Evolutionary conservation across 1,140 invertebrate species (phyloP).

Genomic region (Pachyrhynchus sulphureomaculatus): DNA sequence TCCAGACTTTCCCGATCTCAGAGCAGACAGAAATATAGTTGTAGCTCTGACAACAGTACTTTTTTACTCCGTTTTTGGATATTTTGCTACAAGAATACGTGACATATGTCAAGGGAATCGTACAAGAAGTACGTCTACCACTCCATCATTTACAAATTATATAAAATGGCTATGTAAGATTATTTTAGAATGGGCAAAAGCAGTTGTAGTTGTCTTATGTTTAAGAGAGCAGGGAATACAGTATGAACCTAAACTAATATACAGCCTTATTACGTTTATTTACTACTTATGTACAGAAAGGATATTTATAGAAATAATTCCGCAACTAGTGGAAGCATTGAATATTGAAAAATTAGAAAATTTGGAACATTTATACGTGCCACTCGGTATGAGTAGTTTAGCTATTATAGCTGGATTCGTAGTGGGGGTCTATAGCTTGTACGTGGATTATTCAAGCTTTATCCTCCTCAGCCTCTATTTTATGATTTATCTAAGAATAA

Average conservation of each 20-base stretch:
- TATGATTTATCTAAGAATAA: slow-evolving; percentile 64
- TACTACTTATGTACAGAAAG: slow-evolving; percentile 61
- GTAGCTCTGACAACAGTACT: slow-evolving; percentile 72
- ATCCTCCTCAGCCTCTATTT: slow-evolving; percentile 60
- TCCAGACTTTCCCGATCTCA: slow-evolving; percentile 3
- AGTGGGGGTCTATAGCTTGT: slow-evolving; percentile 21
- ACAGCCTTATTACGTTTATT: slow-evolving; percentile 63
- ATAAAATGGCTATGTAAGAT: slow-evolving; percentile 75
- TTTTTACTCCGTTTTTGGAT: slow-evolving; percentile 77
- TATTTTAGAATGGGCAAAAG: slow-evolving; percentile 77
- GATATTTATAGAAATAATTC: slow-evolving; percentile 63
- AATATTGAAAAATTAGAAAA: slow-evolving; percentile 63
- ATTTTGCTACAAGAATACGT: slow-evolving; percentile 69
- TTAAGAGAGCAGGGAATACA: slow-evolving; percentile 73
- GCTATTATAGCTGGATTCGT: slow-evolving; percentile 53
- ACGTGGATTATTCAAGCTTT: slow-evolving; percentile 31
- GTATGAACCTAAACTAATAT: slow-evolving; percentile 64
- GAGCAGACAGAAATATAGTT: slow-evolving; percentile 55
- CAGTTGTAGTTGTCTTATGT: slow-evolving; percentile 69
- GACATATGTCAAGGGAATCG: slow-evolving; percentile 60
- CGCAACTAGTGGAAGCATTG: slow-evolving; percentile 55
- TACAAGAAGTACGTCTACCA: slow-evolving; percentile 56
- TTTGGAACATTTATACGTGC: slow-evolving; percentile 65
- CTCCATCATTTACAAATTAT: slow-evolving; percentile 63
- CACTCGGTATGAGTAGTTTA: slow-evolving; percentile 60